phyloP scores from a whole-genome alignment of 2,888 invertebrate genomes.

The Eupithecia vulgata region DNA sequence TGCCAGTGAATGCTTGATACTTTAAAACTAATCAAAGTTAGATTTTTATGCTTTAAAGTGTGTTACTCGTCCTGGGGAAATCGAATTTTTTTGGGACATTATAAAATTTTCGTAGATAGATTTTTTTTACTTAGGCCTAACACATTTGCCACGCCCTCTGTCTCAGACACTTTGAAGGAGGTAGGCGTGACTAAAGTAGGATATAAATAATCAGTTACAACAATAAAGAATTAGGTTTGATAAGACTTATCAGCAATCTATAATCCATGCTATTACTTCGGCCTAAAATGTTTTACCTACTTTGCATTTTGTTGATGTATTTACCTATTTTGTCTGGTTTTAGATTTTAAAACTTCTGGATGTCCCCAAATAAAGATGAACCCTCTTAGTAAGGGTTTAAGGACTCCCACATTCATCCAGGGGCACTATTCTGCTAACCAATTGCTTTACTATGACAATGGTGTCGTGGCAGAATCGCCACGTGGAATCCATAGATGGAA shows the following conservation, averaged over 20 bases:
- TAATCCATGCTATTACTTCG: not conserved
- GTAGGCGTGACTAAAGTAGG: conserved; percentile 6
- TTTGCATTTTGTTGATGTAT: not conserved
- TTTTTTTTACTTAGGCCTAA: not conserved
- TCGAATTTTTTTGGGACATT: too few relatives aligned
- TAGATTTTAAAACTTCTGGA: not conserved
- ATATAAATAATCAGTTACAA: conserved; percentile 1
- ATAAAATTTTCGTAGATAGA: too few relatives aligned
- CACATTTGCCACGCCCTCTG: not conserved
- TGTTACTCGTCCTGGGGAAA: too few relatives aligned
- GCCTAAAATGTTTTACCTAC: not conserved
- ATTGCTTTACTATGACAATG: too few relatives aligned
- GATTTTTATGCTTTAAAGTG: too few relatives aligned
- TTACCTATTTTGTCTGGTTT: not conserved
- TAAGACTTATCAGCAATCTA: conserved; percentile 8
- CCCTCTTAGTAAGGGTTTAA: too few relatives aligned
- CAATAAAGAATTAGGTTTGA: conserved; percentile 7
- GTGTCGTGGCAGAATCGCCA: too few relatives aligned
- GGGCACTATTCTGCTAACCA: too few relatives aligned
- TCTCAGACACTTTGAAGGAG: not conserved
- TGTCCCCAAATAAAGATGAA: not conserved
- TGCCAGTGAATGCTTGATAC: too few relatives aligned
- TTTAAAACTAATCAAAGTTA: too few relatives aligned
- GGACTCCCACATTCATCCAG: too few relatives aligned
- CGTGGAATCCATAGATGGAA: too few relatives aligned